phyloP scores from a whole-genome alignment of 2,888 invertebrate genomes.

The Loripinus fragilis region DNA sequence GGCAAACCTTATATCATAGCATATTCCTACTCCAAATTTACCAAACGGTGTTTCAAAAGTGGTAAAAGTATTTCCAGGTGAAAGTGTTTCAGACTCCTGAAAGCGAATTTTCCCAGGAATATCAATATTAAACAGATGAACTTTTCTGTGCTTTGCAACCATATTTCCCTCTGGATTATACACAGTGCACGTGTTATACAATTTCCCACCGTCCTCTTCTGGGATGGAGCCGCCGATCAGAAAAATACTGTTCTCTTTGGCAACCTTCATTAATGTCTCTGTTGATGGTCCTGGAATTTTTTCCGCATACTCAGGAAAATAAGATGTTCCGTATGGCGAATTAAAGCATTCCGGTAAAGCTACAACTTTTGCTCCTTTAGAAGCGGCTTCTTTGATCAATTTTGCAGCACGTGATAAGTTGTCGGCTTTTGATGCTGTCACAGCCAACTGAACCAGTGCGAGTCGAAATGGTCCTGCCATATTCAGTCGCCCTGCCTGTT shows the following conservation, averaged over 20 bases:
- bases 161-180: constrained; percentile 92
- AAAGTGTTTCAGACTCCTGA: constrained; percentile 94
- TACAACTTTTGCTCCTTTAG: constrained; percentile 86
- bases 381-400: constrained; percentile 89
- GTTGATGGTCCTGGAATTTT: constrained; percentile 92
- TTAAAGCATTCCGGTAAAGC: constrained; percentile 96
- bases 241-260: constrained; percentile 90
- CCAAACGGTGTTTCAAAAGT: constrained; percentile 88
- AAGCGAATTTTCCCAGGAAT: constrained; percentile 96
- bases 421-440: constrained; percentile 89
- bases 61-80: constrained; percentile 90
- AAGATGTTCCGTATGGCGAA: constrained; percentile 92
- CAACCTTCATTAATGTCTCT: constrained; percentile 88
- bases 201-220: constrained; percentile 87
- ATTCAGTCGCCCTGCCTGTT: not conserved
- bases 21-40: constrained; percentile 95
- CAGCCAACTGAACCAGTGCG: constrained; percentile 93
- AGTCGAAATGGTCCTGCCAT: constrained; percentile 85
- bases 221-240: constrained; percentile 96
- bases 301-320: constrained; percentile 94
- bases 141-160: constrained; percentile 93
- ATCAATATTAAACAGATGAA: constrained; percentile 98
- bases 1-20: constrained; percentile 96
- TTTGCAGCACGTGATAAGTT: constrained; percentile 90
- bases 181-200: constrained; percentile 93